phyloP scores from a whole-genome alignment of 2,888 invertebrate species.

The Drosophila longiperda region DNA sequence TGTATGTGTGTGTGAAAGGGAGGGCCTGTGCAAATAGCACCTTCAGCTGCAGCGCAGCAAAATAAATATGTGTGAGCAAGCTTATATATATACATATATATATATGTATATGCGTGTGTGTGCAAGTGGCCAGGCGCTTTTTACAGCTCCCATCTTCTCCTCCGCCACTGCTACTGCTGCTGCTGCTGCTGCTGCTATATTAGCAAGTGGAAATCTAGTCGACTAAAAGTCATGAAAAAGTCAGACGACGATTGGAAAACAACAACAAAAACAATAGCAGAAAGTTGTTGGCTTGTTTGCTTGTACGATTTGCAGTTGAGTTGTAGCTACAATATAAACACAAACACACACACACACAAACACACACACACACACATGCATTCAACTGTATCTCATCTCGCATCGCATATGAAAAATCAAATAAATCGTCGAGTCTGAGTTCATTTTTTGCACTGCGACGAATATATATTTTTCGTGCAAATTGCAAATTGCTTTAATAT shows the following conservation, averaged over 20 bases:
- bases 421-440: slow-evolving; percentile 37
- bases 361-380: slow-evolving; percentile 4
- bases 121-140: slow-evolving; percentile 44
- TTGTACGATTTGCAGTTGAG: slow-evolving; percentile 74
- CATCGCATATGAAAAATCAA: slow-evolving; percentile 38
- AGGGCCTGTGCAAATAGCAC: slow-evolving; percentile 61
- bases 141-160: slow-evolving; percentile 35
- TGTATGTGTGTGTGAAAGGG: slow-evolving; percentile 17
- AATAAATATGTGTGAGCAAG: slow-evolving; percentile 22
- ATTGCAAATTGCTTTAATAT: slow-evolving; percentile 19
- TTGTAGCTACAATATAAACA: slow-evolving; percentile 50
- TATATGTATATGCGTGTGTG: slow-evolving; percentile 15
- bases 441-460: slow-evolving; percentile 18
- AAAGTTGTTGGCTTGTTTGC: slow-evolving; percentile 58
- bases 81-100: background rate
- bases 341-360: slow-evolving; percentile 25
- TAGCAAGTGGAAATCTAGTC: slow-evolving; percentile 71
- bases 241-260: slow-evolving; percentile 46
- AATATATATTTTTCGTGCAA: slow-evolving; percentile 32
- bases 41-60: slow-evolving; percentile 43
- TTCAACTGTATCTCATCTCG: slow-evolving; percentile 33
- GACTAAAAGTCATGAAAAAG: slow-evolving; percentile 50
- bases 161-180: background rate
- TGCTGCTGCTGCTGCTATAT: slow-evolving; percentile 39
- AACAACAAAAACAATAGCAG: slow-evolving; percentile 35